Base-by-base conservation (phyloP, 2,113 vertebrate genomes). In the Eclectus roratus region DNA sequence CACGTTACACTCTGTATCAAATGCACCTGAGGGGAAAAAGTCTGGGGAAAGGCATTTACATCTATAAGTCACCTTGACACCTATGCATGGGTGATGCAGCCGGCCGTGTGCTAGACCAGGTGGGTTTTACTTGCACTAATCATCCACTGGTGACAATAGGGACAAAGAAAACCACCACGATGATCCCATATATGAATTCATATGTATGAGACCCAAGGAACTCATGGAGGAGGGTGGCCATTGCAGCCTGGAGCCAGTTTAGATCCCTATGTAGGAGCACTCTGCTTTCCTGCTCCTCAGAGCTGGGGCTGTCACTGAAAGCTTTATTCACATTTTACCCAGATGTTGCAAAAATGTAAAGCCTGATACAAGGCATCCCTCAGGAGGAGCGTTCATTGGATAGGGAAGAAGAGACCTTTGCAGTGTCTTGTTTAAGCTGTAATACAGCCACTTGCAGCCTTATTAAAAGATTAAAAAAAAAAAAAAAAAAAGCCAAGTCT, bases 1-100 rank as follows among this genome's bases (percentile, higher is more conserved):
- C 41, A 2, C 55, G 1, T 10, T 3, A 8, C 2, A 1, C 52
- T 3, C 31, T 1, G 0, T 4, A 1, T 1, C 9, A 3, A 25
- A 9, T 2, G 60, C 15, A 4, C 28, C 28, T 0, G 2, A 6
- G 35, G 43, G 23, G 4, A 3, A 2, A 31, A 43, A 55, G 7
- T 0, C 23, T 8, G 23, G 47, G 4, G 8, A 47, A 53, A 19
- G 13, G 19, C 0, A 6, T 17, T 28, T 13, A 21, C 4, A 4
- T 1, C 1, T 4, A 3, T 9, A 17, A 23, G 19, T 35, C 13
- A 5, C 11, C 31, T 63, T 8, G 1, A 10, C 20, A 44, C 8
- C 10, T 6, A 1, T 1, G 24, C 0, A 0, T 1, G 35, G 78
- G 33, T 4, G 72, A 9, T 5, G 23, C 70, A 6, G 7, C 18